Base-by-base conservation (phyloP, 2,113 vertebrate genomes). In the Crocuta crocuta region DNA sequence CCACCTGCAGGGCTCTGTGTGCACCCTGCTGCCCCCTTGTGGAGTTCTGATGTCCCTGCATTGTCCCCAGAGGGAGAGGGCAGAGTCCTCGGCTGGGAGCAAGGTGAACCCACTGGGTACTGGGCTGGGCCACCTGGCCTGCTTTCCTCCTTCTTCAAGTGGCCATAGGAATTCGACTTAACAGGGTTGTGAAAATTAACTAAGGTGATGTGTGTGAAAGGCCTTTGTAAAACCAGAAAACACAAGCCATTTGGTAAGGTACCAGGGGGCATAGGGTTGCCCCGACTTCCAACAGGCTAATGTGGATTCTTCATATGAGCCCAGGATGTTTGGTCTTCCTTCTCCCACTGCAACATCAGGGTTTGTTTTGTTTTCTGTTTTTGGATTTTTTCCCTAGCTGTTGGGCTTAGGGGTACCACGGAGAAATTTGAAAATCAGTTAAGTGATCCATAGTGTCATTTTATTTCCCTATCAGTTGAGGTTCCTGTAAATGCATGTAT, bases 371-470 rank as follows among this genome's bases (percentile, higher is more conserved):
- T 84, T 70, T 50, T 50, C 1, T 87, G n/a, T 68, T 61, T 19
- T 13, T 55, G 81, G 6, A 23, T 81, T 63, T 35, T 65, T 6
- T 7, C 33, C 45, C 7, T 79, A 39, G 28, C 31, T 96, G 39
- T 53, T 86, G 70, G 31, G 83, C 26, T 35, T 71, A 16, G 63
- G 92, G 16, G 8, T 17, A 61, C 39, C 71, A 55, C 68, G 66
- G 89, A 73, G 50, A 95, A 83, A 88, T 74, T 33, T 66, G 76
- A 74, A 96, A 95, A 91, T 91, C 48, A 73, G 28, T 68, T 68
- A 74, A 82, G 55, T 70, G 80, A 88, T 12, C 28, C 31, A 43
- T 21, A 45, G 50, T 66, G 35, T 53, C 45, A 55, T 70, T 82
- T 88, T 74, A 53, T 73, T 66, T 85, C 61, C 71, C 26, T 70